A percentile compares a stretch with the other conserved stretches of the same genome.
Conservation (phyloP, 2,888 invertebrate genomes). For the Melanchra persicariae region DNA sequence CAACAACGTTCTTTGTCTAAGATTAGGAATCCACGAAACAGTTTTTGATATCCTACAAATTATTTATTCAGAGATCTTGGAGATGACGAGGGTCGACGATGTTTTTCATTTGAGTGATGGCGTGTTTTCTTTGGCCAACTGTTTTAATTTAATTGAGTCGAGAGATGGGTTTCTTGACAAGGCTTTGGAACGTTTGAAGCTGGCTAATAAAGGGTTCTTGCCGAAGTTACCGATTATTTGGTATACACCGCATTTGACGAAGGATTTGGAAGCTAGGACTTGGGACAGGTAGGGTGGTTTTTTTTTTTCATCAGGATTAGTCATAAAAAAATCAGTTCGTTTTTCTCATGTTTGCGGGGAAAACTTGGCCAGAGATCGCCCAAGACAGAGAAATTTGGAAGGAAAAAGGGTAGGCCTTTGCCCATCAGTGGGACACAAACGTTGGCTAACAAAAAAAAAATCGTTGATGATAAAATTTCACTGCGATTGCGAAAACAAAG, state of each 20-base stretch:
- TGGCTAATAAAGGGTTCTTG: conserved; percentile 90
- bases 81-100: conserved; percentile 93
- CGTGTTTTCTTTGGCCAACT: conserved; percentile 92
- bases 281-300: conserved; percentile 84
- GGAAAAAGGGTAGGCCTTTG: too few relatives aligned
- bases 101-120: conserved; percentile 95
- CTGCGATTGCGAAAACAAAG: not conserved
- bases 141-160: conserved; percentile 92
- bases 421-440: too few relatives aligned
- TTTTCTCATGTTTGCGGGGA: too few relatives aligned
- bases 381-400: too few relatives aligned
- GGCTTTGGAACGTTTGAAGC: conserved; percentile 90
- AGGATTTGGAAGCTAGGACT: conserved; percentile 85
- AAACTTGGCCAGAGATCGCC: too few relatives aligned
- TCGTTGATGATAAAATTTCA: not conserved
- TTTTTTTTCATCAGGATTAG: not conserved
- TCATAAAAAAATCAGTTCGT: not conserved
- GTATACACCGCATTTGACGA: conserved; percentile 92
- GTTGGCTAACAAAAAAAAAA: too few relatives aligned
- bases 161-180: conserved; percentile 94
- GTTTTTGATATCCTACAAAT: conserved; percentile 93
- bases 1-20: conserved; percentile 94
- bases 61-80: conserved; percentile 93
- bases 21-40: conserved; percentile 93
- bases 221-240: conserved; percentile 92